Evolutionary conservation across 2,797 vertebrate species (phyloP).

Genomic region (Sebastes iracundus): DNA sequence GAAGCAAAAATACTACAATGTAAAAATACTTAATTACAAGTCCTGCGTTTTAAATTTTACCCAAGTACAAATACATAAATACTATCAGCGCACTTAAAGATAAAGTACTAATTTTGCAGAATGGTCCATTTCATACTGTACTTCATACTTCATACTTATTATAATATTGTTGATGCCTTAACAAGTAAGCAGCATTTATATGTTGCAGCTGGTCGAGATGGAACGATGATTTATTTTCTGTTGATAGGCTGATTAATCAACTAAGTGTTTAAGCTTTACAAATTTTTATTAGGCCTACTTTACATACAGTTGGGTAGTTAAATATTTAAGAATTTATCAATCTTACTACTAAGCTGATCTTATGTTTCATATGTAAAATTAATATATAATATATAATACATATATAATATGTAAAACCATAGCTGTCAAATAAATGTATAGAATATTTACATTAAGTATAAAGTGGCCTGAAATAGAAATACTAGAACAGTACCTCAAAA

Average conservation of each 20-base stretch:
- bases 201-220: neutral
- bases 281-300: neutral
- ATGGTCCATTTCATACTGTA: too few relatives aligned
- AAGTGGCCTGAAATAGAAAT: neutral
- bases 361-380: neutral
- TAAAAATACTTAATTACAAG: neutral
- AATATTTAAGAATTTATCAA: neutral
- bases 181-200: neutral
- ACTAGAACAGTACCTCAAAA: neutral
- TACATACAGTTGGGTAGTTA: neutral
- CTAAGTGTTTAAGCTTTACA: neutral
- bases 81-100: too few relatives aligned
- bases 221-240: neutral
- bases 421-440: neutral
- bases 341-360: neutral
- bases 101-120: too few relatives aligned
- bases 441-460: neutral
- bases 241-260: neutral
- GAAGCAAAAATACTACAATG: neutral
- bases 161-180: too few relatives aligned
- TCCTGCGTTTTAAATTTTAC: too few relatives aligned
- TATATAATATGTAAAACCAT: neutral
- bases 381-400: too few relatives aligned
- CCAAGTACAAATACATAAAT: too few relatives aligned
- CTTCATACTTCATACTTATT: too few relatives aligned